Percentiles rank a stretch among this genome's conserved stretches.
These are phyloP conservation scores for Thera obeliscata DNA, from an alignment of 2,888 invertebrate genomes.

Conservation along the genomic window DNA sequence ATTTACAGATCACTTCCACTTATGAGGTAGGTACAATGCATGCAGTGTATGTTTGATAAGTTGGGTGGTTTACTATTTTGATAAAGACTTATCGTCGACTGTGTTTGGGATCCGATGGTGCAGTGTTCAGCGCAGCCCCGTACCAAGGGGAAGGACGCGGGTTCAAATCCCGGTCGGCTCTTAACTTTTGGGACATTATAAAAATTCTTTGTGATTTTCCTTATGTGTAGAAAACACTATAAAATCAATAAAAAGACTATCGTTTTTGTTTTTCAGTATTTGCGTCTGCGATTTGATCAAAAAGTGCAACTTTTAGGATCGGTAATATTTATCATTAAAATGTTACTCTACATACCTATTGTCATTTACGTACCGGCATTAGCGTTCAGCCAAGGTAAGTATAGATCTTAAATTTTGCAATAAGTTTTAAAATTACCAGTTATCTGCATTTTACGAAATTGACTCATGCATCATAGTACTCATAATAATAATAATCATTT, in stretches of 20 bases:
- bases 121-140: too few relatives aligned
- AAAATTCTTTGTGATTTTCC: too few relatives aligned
- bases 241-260: background rate
- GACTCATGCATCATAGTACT: background rate
- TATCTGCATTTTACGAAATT: background rate
- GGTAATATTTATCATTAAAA: conserved; percentile 88
- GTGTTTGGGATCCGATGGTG: too few relatives aligned
- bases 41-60: background rate
- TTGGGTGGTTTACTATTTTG: background rate
- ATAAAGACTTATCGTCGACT: too few relatives aligned
- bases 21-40: conserved; percentile 85
- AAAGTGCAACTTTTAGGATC: conserved; percentile 88
- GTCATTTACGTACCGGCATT: conserved; percentile 95
- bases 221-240: too few relatives aligned
- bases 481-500: conserved; percentile 9
- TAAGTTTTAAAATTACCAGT: too few relatives aligned
- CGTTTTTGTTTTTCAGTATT: conserved; percentile 80
- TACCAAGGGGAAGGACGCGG: too few relatives aligned
- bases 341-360: conserved; percentile 91
- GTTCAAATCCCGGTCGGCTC: too few relatives aligned
- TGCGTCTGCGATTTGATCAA: conserved; percentile 87
- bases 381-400: conserved; percentile 91
- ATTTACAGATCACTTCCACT: conserved; percentile 89
- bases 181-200: too few relatives aligned
- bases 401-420: too few relatives aligned